Percentiles rank a stretch among this genome's conserved stretches.
These are phyloP conservation scores for Drosophila lowei DNA, from an alignment of 1,140 invertebrate genomes.

Conservation along the genomic window DNA sequence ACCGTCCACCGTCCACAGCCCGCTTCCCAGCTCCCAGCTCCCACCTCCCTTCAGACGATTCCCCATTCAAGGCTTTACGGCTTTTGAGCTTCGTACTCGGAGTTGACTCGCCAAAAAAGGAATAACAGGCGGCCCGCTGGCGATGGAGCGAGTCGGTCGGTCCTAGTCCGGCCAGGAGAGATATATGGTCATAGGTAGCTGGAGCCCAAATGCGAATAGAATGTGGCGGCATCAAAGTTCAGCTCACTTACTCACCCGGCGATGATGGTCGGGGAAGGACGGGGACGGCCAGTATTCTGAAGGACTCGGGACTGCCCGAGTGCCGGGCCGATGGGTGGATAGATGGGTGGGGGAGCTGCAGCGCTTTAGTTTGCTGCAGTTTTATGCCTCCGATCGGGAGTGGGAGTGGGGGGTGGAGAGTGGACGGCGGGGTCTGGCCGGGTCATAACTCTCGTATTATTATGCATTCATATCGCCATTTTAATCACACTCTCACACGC, in stretches of 20 bases:
- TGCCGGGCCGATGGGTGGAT: background rate
- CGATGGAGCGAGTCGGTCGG: conserved; percentile 51
- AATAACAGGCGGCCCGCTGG: conserved; percentile 51
- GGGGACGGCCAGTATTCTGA: background rate
- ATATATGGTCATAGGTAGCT: conserved; percentile 77
- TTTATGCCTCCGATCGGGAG: conserved; percentile 43
- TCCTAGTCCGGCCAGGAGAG: conserved; percentile 59
- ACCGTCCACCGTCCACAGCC: background rate
- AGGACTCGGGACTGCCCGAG: no score
- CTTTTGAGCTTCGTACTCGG: conserved; percentile 73
- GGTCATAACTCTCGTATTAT: conserved; percentile 75
- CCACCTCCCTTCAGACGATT: conserved; percentile 4
- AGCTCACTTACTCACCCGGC: conserved; percentile 77
- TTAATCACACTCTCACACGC: conserved; percentile 69
- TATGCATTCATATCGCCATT: conserved; percentile 80
- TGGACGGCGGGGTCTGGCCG: conserved; percentile 30
- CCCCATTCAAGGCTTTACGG: conserved; percentile 65
- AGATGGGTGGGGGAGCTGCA: conserved; percentile 35
- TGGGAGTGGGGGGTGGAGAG: background rate
- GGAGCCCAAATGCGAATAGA: conserved; percentile 78
- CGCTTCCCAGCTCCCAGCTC: background rate
- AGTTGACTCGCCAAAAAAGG: conserved; percentile 50
- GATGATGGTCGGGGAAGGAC: conserved; percentile 46
- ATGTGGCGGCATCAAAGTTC: conserved; percentile 81
- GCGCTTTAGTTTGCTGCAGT: conserved; percentile 69